Percentiles rank a stretch among this genome's conserved stretches.
Evolutionary conservation across 2,888 invertebrate genomes (phyloP).

Genomic region (Mythimna ferrago): DNA sequence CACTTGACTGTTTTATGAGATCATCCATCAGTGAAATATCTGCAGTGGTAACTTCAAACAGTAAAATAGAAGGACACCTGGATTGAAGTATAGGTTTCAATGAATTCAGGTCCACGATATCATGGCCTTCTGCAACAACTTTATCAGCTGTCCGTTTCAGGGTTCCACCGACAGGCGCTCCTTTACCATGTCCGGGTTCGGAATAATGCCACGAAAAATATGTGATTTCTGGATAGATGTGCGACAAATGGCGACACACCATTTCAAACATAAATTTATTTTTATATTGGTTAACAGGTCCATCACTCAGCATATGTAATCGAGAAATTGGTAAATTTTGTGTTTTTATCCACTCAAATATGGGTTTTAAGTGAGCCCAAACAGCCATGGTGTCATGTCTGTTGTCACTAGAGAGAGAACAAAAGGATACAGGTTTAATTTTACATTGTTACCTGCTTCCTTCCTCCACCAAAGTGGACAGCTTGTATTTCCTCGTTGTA

Average conservation of each 20-base stretch:
- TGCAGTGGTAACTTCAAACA: conserved; percentile 4
- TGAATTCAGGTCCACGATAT: conserved; percentile 25
- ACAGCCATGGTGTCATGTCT: background rate
- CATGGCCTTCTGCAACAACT: conserved; percentile 46
- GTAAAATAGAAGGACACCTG: conserved; percentile 5
- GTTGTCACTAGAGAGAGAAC: background rate
- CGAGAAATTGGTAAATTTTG: background rate
- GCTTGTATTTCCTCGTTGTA: conserved; percentile 55
- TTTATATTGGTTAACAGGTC: conserved; percentile 6
- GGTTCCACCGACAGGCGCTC: conserved; percentile 72
- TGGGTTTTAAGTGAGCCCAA: background rate
- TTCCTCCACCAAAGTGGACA: conserved; percentile 57
- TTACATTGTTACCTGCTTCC: conserved; percentile 43
- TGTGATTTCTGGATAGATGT: conserved; percentile 41
- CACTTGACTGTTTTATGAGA: conserved; percentile 1
- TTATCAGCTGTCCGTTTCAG: conserved; percentile 66
- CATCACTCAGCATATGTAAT: conserved; percentile 3
- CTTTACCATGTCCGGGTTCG: conserved; percentile 72
- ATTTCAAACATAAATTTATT: conserved; percentile 59
- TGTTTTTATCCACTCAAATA: conserved; percentile 7
- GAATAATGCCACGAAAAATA: conserved; percentile 70
- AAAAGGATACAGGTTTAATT: conserved; percentile 25
- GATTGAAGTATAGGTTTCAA: conserved; percentile 1
- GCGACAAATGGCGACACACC: conserved; percentile 56
- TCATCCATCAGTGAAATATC: background rate